Conservation (phyloP, 2,797 vertebrate species). For the Mormyrops boulengeri region DNA sequence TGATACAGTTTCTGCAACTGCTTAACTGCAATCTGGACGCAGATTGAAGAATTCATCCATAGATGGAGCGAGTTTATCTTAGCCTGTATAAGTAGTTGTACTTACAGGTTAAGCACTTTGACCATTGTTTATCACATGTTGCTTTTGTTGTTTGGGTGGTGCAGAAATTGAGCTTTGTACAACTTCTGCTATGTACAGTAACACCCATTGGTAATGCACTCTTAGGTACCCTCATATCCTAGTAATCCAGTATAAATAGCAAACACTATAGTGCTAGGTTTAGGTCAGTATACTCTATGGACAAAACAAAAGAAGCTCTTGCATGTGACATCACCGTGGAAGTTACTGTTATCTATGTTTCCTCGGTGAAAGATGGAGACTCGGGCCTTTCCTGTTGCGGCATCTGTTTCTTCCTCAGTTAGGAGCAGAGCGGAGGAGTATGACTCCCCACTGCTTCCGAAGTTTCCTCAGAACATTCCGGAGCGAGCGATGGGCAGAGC, state of each 20-base stretch:
- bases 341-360: conserved; percentile 27
- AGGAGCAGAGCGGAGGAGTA: not conserved
- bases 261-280: conserved; percentile 33
- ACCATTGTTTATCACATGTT: conserved; percentile 38
- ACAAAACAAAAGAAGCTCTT: conserved; percentile 26
- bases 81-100: not conserved
- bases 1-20: not conserved
- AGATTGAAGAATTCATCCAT: not conserved
- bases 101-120: not conserved
- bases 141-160: conserved; percentile 58
- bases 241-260: conserved; percentile 27
- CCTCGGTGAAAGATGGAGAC: not conserved
- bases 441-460: not conserved
- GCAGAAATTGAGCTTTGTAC: conserved; percentile 53
- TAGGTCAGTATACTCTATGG: conserved; percentile 25
- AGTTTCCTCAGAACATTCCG: conserved; percentile 13
- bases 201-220: conserved; percentile 24
- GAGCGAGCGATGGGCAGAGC: not conserved
- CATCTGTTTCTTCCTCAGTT: not conserved
- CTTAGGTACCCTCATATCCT: conserved; percentile 32
- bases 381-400: not conserved
- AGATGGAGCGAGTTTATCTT: not conserved
- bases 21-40: not conserved
- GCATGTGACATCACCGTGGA: conserved; percentile 28
- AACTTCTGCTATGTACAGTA: conserved; percentile 26